A percentile compares a stretch with the other conserved stretches of the same genome.
These are phyloP conservation scores for Chloroceryle amazona DNA, from an alignment of 2,797 vertebrate species.

Conservation along the genomic window DNA sequence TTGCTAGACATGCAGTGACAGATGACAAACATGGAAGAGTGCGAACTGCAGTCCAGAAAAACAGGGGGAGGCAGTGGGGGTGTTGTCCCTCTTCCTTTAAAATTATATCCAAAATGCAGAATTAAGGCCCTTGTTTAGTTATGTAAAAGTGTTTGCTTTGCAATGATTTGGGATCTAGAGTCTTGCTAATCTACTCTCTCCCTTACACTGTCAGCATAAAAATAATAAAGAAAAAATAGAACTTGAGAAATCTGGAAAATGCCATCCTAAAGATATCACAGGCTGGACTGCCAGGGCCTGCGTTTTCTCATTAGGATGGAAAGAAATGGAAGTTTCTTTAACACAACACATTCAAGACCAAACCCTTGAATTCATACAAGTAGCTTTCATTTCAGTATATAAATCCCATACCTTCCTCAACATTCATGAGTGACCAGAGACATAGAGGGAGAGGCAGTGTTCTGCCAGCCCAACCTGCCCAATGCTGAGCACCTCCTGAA, in stretches of 20 bases:
- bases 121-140: background rate
- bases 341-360: background rate
- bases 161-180: background rate
- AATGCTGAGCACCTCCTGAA: background rate
- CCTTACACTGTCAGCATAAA: constrained; percentile 14
- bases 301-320: background rate
- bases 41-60: background rate
- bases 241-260: constrained; percentile 45
- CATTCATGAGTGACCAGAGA: background rate
- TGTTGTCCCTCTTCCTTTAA: background rate
- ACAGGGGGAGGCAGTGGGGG: accelerated
- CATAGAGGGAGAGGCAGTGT: background rate
- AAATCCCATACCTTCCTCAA: background rate
- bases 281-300: background rate
- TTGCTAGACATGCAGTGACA: background rate
- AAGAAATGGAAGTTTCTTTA: background rate
- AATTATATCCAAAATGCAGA: background rate
- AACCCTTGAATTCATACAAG: background rate
- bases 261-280: constrained; percentile 22
- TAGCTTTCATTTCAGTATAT: background rate
- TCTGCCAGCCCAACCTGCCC: background rate
- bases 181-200: background rate
- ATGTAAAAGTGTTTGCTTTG: background rate
- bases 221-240: constrained; percentile 48
- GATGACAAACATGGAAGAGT: background rate